Evolutionary conservation across 53 echinoderm and acorn worm genomes (phyloP).

Genomic region (Holothuria leucospilota): DNA sequence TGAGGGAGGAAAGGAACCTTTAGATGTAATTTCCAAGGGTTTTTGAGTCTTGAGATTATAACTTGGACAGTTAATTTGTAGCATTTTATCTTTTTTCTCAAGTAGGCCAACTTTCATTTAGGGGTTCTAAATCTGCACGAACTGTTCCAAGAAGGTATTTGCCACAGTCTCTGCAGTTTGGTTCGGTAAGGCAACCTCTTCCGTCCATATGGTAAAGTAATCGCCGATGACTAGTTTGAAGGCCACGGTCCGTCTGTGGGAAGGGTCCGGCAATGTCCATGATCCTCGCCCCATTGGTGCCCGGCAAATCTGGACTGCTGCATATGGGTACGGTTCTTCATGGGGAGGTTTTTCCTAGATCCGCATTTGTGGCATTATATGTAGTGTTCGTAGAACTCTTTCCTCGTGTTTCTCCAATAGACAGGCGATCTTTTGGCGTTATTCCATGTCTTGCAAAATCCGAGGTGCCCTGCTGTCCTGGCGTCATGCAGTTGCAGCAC

Average conservation of each 20-base stretch:
- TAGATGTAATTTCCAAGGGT: no score
- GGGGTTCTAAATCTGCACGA: no score
- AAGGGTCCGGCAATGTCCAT: constrained; percentile 11
- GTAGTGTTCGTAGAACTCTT: background rate
- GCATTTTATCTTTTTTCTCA: no score
- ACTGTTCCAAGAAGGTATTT: constrained; percentile 9
- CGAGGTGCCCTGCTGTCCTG: background rate
- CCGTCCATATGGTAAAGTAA: constrained; percentile 22
- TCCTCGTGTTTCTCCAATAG: constrained; percentile 2
- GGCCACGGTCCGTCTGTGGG: background rate
- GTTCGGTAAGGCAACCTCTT: background rate
- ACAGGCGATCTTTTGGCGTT: background rate
- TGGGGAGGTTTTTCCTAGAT: background rate
- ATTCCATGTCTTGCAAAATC: background rate
- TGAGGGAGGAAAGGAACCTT: no score
- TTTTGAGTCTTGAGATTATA: no score
- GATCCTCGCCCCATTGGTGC: background rate
- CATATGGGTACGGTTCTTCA: background rate
- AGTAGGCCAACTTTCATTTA: no score
- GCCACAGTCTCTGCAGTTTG: constrained; percentile 10
- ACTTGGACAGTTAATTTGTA: no score
- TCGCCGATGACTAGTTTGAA: constrained; percentile 7
- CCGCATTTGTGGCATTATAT: background rate
- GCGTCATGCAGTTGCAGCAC: constrained; percentile 5
- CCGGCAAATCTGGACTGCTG: no score